A percentile compares a stretch with the other conserved stretches of the same genome.
Conservation (phyloP, 2,797 vertebrate species). For the Propithecus deckenii region DNA sequence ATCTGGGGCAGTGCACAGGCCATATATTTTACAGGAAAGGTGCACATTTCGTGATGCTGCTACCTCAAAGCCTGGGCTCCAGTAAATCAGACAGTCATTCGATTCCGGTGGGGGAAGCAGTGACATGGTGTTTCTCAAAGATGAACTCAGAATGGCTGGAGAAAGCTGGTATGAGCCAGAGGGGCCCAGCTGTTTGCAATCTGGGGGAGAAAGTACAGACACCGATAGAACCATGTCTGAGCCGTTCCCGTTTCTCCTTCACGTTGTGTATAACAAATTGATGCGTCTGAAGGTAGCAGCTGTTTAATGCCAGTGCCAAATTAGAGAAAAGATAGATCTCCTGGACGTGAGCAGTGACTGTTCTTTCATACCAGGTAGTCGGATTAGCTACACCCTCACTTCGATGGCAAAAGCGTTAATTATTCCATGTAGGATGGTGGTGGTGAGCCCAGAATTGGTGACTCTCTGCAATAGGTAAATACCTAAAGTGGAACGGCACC, state of each 20-base stretch:
- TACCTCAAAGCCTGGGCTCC: conserved; percentile 76
- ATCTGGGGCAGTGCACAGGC: background rate
- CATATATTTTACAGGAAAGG: conserved; percentile 55
- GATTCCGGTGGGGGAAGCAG: conserved; percentile 75
- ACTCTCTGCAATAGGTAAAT: background rate
- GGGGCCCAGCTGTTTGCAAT: conserved; percentile 83
- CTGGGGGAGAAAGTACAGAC: conserved; percentile 80
- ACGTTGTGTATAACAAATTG: conserved; percentile 79
- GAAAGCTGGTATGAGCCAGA: conserved; percentile 76
- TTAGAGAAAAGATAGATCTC: conserved; percentile 75
- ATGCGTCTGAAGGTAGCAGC: conserved; percentile 82
- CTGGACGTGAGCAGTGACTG: conserved; percentile 48
- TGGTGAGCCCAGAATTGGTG: background rate
- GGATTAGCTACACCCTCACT: conserved; percentile 61
- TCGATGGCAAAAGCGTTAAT: conserved; percentile 49
- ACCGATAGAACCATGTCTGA: conserved; percentile 77
- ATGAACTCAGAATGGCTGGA: conserved; percentile 78
- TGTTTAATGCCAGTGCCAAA: conserved; percentile 82
- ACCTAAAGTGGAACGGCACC: fast-evolving
- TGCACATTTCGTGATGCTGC: conserved; percentile 70
- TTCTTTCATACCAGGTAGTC: conserved; percentile 63
- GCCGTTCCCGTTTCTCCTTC: conserved; percentile 76
- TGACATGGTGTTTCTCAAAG: conserved; percentile 82
- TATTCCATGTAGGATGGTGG: background rate
- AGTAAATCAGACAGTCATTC: conserved; percentile 76